Evolutionary conservation across 1,140 invertebrate species (phyloP), one percentile per base, ranked within the genome.

Genomic region (Lepidurus couesii): DNA sequence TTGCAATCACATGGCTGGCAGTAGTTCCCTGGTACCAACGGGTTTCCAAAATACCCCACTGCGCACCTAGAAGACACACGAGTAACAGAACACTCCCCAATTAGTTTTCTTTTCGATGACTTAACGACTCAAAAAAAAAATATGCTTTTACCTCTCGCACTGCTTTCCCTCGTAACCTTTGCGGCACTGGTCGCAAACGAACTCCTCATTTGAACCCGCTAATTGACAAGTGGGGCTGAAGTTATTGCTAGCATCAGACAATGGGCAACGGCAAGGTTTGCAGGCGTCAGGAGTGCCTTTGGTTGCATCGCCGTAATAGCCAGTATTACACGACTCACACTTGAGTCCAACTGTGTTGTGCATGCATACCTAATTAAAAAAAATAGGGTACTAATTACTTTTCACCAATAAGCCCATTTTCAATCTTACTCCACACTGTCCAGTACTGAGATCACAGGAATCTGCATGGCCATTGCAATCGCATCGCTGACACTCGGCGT

Each of bases 251-350:
- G 73, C 86, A 0, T 89, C 84, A 42, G 87, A 84, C 73, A 96
- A 85, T 0, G 96, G 96, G 85, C 96, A 98, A 3, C 92, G 92
- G 84, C 96, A 98, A 44, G 88, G 90, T 83, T 90, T 91, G 84
- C 96, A 98, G 79, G 94, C 93, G 65, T 90, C 87, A 6, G 89
- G 83, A 0, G 88, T 91, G 82, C 93, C 94, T 79, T 85, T 87
- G 0, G 89, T 88, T 0, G 96, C 91, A 84, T 98, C 92, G 11
- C 97, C 97, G 85, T 97, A 98, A 86, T 92, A 98, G 75, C 98
- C 98, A 11, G 89, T 86, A 8, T 90, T 86, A 85, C 98, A 99
- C 73, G 90, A 86, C 81, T 97, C 94, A 85, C 98, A 99, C 81
- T 90, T 88, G 3, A 85, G 83, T 1, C 92, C 92, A 75, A 86